A percentile compares a stretch with the other conserved stretches of the same genome.
Evolutionary conservation across 2,797 vertebrate species (phyloP).

Genomic region (Cirrhinus molitorella): DNA sequence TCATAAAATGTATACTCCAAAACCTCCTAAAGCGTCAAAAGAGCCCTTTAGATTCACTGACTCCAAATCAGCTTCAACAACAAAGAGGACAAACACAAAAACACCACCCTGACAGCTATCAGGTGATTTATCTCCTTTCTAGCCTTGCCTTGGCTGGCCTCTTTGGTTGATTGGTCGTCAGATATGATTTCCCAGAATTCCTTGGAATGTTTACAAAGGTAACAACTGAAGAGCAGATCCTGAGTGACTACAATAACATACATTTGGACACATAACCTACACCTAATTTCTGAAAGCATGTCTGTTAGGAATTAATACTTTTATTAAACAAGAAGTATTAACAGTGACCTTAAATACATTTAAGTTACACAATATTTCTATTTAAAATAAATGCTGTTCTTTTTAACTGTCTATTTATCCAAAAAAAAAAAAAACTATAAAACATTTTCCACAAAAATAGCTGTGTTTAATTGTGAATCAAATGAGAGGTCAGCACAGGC

Average conservation of each 20-base stretch:
- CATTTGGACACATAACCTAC: neutral
- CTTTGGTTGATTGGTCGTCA: conserved; percentile 13
- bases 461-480: neutral
- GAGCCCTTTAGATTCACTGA: neutral
- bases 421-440: neutral
- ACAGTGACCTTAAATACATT: no score
- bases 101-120: neutral
- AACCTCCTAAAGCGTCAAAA: neutral
- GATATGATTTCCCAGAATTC: conserved; percentile 26
- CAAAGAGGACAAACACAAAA: neutral
- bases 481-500: neutral
- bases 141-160: conserved; percentile 20
- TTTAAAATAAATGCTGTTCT: neutral
- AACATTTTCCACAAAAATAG: neutral
- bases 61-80: neutral
- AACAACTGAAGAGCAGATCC: neutral
- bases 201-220: conserved; percentile 9
- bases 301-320: neutral
- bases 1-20: neutral
- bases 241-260: neutral
- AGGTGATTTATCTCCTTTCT: conserved; percentile 29
- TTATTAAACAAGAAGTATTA: neutral
- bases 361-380: neutral
- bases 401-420: neutral
- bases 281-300: neutral